Evolutionary conservation across 1,140 invertebrate genomes (phyloP).

Genomic region (Contarinia nasturtii): DNA sequence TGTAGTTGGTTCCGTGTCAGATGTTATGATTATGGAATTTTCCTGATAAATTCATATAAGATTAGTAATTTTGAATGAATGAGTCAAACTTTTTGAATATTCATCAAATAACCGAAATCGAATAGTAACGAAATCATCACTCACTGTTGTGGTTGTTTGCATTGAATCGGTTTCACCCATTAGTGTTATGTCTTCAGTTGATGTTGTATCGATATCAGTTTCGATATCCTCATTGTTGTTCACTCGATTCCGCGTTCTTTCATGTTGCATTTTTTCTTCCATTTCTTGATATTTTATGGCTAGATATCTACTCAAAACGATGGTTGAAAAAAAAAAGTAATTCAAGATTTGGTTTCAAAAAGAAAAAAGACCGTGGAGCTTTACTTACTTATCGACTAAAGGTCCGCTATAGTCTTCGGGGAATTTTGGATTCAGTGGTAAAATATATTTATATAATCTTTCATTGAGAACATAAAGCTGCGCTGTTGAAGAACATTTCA

Average conservation of each 20-base stretch:
- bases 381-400: conserved; percentile 51
- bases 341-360: too few species aligned
- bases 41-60: too few species aligned
- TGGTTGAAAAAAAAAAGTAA: too few species aligned
- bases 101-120: too few species aligned
- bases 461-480: conserved; percentile 76
- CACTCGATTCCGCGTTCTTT: conserved; percentile 2
- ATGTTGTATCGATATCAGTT: neutral
- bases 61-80: too few species aligned
- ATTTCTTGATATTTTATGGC: conserved; percentile 65
- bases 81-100: too few species aligned
- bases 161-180: conserved; percentile 1
- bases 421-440: conserved; percentile 67
- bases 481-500: conserved; percentile 58
- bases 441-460: conserved; percentile 68
- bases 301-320: conserved; percentile 55
- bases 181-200: neutral
- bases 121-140: too few species aligned
- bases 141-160: conserved; percentile 1
- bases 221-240: neutral
- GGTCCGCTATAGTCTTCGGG: conserved; percentile 73
- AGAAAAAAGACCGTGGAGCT: too few species aligned
- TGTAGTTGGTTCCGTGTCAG: neutral
- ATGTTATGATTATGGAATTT: neutral
- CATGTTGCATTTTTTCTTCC: conserved; percentile 43